Evolutionary conservation across 2,888 invertebrate species (phyloP), one percentile per base, ranked within the genome.

Genomic region (Chrysomela aeneicollis): DNA sequence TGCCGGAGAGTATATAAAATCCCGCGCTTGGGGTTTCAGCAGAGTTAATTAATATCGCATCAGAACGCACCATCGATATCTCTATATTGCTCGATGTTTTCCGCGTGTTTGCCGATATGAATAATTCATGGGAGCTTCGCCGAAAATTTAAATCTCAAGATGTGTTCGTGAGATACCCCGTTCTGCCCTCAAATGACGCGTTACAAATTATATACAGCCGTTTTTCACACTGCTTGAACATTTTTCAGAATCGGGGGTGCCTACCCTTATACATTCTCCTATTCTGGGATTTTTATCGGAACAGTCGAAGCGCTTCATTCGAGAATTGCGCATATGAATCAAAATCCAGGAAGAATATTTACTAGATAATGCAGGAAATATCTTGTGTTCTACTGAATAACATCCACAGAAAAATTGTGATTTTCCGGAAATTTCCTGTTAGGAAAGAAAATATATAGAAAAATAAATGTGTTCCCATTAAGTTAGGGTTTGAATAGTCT

Each of bases 41-140:
- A n/a, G 42, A 75, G 76, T 79, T 79, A 80, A 80, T 80, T 80
- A 80, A 79, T 78, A 79, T 77, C 77, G 73, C 78, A 80, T 80
- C 79, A 78, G 73, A 61, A 60, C 71, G 71, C 74, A 71, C 68
- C 74, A 71, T 76, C 76, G 76, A 78, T 78, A 78, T 77, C 78
- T 78, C 72, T 73, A 72, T 77, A 77, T 76, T 75, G 76, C 75
- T 74, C 42, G 74, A 72, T 77, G 76, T 76, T n/a, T n/a, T 75
- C 76, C 75, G 74, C 46, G 74, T 77, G 77, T 78, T 76, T 76
- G 75, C 76, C 75, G 72, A 75, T 61, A 68, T 80, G 79, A 79
- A 80, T 80, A 74, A 80, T 80, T 79, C 79, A 80, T 80, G 75
- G 73, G 70, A 71, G 67, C 75, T 73, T 71, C 75, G 71, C 73